phyloP scores from a whole-genome alignment of 2,888 invertebrate genomes.

The Sinotaia quadrata region DNA sequence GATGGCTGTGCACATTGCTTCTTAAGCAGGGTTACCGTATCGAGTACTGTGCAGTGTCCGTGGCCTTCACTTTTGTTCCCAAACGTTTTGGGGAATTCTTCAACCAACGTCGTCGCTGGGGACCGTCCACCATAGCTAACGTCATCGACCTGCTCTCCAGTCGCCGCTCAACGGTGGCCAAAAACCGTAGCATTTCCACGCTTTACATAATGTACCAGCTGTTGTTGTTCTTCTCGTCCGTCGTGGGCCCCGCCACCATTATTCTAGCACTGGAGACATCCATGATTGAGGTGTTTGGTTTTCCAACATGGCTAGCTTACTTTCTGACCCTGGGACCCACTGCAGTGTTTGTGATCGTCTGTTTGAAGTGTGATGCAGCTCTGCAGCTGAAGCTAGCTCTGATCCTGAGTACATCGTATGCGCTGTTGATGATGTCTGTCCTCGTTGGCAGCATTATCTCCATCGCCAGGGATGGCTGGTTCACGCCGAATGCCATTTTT shows the following conservation, averaged over 20 bases:
- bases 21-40: constrained; percentile 96
- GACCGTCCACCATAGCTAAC: constrained; percentile 97
- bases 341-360: constrained; percentile 89
- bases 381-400: constrained; percentile 78
- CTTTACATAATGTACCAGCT: constrained; percentile 59
- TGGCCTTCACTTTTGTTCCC: constrained; percentile 97
- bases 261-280: constrained; percentile 42
- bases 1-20: constrained; percentile 96
- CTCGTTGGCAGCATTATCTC: constrained; percentile 98
- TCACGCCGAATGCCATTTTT: constrained; percentile 46
- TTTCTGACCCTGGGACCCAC: constrained; percentile 94
- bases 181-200: constrained; percentile 93
- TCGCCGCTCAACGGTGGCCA: constrained; percentile 91
- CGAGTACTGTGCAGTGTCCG: constrained; percentile 97
- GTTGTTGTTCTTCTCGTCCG: constrained; percentile 39
- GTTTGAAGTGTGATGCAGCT: constrained; percentile 91
- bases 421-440: constrained; percentile 99
- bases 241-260: constrained; percentile 46
- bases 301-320: constrained; percentile 85
- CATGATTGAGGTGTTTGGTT: constrained; percentile 36
- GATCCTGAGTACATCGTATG: constrained; percentile 85
- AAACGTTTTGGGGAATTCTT: constrained; percentile 96
- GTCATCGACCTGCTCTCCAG: constrained; percentile 90
- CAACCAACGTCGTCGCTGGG: constrained; percentile 97
- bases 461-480: constrained; percentile 90